Evolutionary conservation across 1,140 invertebrate genomes (phyloP), one percentile per base, ranked within the genome.

Genomic region (Octopus bimaculoides): DNA sequence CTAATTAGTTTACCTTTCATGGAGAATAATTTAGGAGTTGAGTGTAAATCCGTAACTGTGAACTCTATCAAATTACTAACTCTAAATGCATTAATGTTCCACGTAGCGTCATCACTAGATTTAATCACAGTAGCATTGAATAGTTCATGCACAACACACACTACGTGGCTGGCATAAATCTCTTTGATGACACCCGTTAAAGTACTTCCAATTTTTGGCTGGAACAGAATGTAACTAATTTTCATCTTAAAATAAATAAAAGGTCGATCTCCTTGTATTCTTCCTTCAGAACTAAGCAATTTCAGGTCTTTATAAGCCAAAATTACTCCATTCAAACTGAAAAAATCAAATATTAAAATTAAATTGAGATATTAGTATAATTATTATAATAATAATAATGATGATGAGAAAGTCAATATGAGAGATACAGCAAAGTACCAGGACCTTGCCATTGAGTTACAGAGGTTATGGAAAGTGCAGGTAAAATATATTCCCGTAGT

Each of bases 131-230:
- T 71, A 6, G 66, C 66, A 17, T 71, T 71, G 66, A 71, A 71
- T 0, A 71, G 17, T 71, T 71, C 66, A 71, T 71, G 66, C 5
- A 71, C 66, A 17, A 71, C 66, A 17, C 66, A 71, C 8, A 71
- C 66, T 5, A 71, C 8, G 7, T 71, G 66, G 66, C 66, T 71
- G 5, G 17, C 66, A n/a, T 17, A 5, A 17, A 71, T 71, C 66
- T 71, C 66, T 71, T 71, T 71, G 14, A 71, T 71, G 14, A 71
- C 66, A 71, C 66, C 66, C 7, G 66, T 71, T 20, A 71, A 20
- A 20, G 26, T 8, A 20, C 66, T 71, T 14, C 66, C 66, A 71
- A 71, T 71, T 9, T 71, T 14, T 71, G 66, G 66, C 14, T 71
- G 66, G 14, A 71, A 71, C 17, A 71, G 4, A 20, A 71, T 8